A percentile compares a stretch with the other conserved stretches of the same genome.
Conservation (phyloP, 1,140 invertebrate species). For the Drosophila rufa region DNA sequence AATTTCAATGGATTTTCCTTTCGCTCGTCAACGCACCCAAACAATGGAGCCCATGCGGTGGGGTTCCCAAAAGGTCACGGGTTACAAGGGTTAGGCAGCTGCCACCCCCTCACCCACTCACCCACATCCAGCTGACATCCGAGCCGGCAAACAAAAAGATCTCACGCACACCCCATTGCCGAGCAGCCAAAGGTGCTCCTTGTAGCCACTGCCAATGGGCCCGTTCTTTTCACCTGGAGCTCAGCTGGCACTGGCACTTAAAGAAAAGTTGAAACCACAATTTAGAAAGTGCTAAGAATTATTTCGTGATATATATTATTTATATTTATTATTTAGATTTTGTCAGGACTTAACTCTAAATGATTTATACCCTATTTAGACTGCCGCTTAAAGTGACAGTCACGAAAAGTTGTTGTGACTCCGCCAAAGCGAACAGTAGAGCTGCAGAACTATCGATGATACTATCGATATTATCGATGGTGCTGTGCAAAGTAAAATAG, state of each 20-base stretch:
- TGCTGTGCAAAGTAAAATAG: too few relatives aligned
- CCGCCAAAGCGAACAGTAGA: too few relatives aligned
- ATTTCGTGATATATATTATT: too few relatives aligned
- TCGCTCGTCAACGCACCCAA: slow-evolving; percentile 55
- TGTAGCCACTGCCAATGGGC: background rate
- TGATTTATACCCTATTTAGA: too few relatives aligned
- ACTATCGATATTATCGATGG: too few relatives aligned
- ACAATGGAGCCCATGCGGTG: slow-evolving; percentile 29
- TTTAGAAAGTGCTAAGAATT: too few relatives aligned
- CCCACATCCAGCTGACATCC: slow-evolving; percentile 43
- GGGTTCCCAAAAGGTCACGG: slow-evolving; percentile 51
- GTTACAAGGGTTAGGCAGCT: slow-evolving; percentile 62
- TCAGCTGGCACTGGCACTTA: slow-evolving; percentile 19
- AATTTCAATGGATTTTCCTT: slow-evolving; percentile 68
- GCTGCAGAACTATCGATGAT: too few relatives aligned
- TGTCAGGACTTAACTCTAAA: too few relatives aligned
- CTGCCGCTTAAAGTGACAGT: too few relatives aligned
- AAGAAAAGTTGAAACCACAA: background rate
- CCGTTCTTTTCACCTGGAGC: background rate
- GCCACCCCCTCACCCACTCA: background rate
- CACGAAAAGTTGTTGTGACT: too few relatives aligned
- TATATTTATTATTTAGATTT: too few relatives aligned
- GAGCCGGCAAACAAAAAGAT: slow-evolving; percentile 58
- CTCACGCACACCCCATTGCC: slow-evolving; percentile 29
- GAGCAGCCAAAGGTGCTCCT: slow-evolving; percentile 3